These are phyloP conservation scores for Syngnathus acus DNA, from an alignment of 2,797 vertebrate species.

Conservation along the genomic window DNA sequence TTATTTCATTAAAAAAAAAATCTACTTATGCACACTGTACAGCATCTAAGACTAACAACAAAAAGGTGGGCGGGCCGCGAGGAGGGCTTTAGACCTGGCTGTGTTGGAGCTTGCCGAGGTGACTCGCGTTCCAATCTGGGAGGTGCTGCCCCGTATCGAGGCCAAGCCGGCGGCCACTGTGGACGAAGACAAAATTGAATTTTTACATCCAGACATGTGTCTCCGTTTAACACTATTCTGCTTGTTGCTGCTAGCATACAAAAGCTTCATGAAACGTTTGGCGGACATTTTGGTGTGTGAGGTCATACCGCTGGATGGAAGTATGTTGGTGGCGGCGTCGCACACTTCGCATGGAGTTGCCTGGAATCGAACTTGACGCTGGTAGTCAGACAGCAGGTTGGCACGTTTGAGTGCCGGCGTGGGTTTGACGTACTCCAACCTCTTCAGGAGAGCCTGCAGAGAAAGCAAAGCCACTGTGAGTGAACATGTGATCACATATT, in stretches of 20 bases:
- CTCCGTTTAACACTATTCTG: neutral
- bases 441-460: slow-evolving; percentile 83
- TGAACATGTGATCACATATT: slow-evolving; percentile 50
- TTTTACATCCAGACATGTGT: neutral
- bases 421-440: slow-evolving; percentile 84
- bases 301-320: slow-evolving; percentile 1
- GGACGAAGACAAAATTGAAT: neutral
- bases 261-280: too few relatives aligned
- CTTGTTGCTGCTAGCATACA: neutral
- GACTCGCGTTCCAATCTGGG: slow-evolving; percentile 5
- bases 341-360: slow-evolving; percentile 18
- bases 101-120: slow-evolving; percentile 3
- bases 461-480: neutral
- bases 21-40: neutral
- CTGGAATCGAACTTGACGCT: slow-evolving; percentile 73
- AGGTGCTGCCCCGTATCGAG: slow-evolving; percentile 1
- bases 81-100: slow-evolving; percentile 5
- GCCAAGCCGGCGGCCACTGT: neutral
- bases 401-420: slow-evolving; percentile 78
- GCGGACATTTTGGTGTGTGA: neutral
- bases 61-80: slow-evolving; percentile 2
- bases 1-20: neutral
- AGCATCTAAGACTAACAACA: slow-evolving; percentile 25
- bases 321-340: neutral
- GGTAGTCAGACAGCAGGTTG: slow-evolving; percentile 84